Evolutionary conservation across 92 coral and sea anemone genomes (phyloP), one percentile per base, ranked within the genome.

Genomic region (Micromussa lordhowensis): DNA sequence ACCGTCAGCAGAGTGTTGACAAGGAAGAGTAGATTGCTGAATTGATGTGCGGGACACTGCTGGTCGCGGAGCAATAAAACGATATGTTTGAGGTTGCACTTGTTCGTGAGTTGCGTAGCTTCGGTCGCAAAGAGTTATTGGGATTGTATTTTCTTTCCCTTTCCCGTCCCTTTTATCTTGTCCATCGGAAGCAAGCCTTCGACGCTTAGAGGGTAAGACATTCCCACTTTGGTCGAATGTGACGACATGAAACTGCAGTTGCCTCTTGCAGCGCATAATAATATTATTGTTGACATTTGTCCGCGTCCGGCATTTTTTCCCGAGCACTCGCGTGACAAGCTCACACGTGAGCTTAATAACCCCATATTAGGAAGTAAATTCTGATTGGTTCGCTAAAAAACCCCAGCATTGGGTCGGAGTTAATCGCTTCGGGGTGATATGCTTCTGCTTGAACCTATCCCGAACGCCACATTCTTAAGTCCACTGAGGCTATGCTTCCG

Each of bases 1-100:
- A n/a, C n/a, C n/a, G n/a, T n/a, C n/a, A n/a, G n/a, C n/a, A n/a
- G n/a, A n/a, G n/a, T n/a, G n/a, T n/a, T n/a, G n/a, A n/a, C n/a
- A n/a, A n/a, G n/a, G n/a, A n/a, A n/a, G 29, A 8, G 73, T 30
- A 68, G 29, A 68, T 28, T 24, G 73, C 73, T 68, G 73, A 53
- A 53, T 53, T 53, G 57, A 53, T 53, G 57, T 53, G 57, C 13
- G 6, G 57, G 57, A 53, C 17, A 10, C 57, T 24, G 73, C 73
- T 68, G 73, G 73, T 68, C n/a, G 73, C 73, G n/a, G 73, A 68
- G 73, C 73, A 30, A 68, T 68, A 19, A 68, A 68, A 68, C 73
- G 21, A 68, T 68, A 68, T 19, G 29, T 21, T 68, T 30, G 73
- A 24, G 28, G 73, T 10, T 3, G 73, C 19, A 68, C 3, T 68